phyloP scores from a whole-genome alignment of 35 echinoderm and acorn worm species.

The Nesometra sesokonis region DNA sequence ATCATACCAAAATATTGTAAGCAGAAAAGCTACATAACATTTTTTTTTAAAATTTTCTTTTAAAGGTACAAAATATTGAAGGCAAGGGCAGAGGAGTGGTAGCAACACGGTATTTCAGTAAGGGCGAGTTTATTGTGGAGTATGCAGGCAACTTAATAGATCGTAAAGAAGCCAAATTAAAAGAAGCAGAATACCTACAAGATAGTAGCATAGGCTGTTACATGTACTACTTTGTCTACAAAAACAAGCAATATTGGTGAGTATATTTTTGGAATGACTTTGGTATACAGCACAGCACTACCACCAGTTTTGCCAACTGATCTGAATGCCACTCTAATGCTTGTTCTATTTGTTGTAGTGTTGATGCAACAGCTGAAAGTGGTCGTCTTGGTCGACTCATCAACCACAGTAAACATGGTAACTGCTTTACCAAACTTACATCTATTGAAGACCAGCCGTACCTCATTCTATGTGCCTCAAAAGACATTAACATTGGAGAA shows the following conservation, averaged over 20 bases:
- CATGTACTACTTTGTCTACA: slow-evolving; percentile 94
- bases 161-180: slow-evolving; percentile 29
- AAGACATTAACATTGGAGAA: slow-evolving; percentile 54
- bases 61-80: slow-evolving; percentile 43
- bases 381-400: slow-evolving; percentile 77
- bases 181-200: slow-evolving; percentile 43
- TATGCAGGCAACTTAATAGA: slow-evolving; percentile 73
- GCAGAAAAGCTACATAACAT: too few species aligned
- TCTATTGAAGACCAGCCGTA: slow-evolving; percentile 46
- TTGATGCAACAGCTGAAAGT: slow-evolving; percentile 74
- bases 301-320: too few species aligned
- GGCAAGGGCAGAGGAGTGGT: slow-evolving; percentile 83
- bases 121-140: slow-evolving; percentile 83
- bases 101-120: slow-evolving; percentile 49
- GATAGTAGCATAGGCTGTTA: slow-evolving; percentile 74
- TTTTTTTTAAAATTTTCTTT: background rate
- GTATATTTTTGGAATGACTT: too few species aligned
- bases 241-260: slow-evolving; percentile 77
- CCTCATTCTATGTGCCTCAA: slow-evolving; percentile 63
- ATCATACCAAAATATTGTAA: too few species aligned
- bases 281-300: too few species aligned
- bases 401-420: slow-evolving; percentile 83
- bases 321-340: background rate
- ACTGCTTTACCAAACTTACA: slow-evolving; percentile 71
- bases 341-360: slow-evolving; percentile 19